Conservation (phyloP, 1,140 invertebrate species). For the Drosophila truncata region DNA sequence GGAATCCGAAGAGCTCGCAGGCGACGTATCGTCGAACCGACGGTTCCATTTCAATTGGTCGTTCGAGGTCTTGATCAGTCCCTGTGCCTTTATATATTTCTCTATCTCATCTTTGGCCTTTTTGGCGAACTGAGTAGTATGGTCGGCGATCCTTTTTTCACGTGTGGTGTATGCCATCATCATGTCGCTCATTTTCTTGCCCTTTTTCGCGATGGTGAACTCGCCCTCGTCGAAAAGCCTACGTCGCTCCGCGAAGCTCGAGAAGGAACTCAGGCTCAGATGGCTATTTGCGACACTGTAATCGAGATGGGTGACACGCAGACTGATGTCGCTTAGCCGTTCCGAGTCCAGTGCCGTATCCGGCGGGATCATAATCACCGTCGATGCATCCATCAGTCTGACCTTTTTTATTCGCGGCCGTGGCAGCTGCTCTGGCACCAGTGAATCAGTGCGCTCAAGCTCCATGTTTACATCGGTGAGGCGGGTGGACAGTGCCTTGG, state of each 20-base stretch:
- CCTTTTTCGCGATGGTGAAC: conserved; percentile 56
- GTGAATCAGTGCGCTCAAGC: background rate
- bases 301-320: background rate
- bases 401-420: background rate
- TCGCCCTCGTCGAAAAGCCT: conserved; percentile 38
- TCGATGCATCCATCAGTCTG: background rate
- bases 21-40: background rate
- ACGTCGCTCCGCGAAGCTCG: conserved; percentile 38
- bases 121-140: background rate
- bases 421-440: accelerated
- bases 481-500: background rate
- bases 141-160: background rate
- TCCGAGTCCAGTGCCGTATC: background rate
- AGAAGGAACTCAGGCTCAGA: background rate
- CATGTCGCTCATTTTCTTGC: conserved; percentile 38
- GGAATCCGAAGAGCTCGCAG: background rate
- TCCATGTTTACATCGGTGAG: background rate
- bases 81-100: conserved; percentile 34
- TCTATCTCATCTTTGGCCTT: conserved; percentile 32
- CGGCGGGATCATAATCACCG: background rate
- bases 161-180: conserved; percentile 13
- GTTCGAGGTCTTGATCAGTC: conserved; percentile 29
- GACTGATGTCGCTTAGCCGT: background rate
- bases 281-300: background rate
- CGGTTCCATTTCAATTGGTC: conserved; percentile 15